Conservation (phyloP, 2,797 vertebrate genomes). For the Telmatherina bonti region DNA sequence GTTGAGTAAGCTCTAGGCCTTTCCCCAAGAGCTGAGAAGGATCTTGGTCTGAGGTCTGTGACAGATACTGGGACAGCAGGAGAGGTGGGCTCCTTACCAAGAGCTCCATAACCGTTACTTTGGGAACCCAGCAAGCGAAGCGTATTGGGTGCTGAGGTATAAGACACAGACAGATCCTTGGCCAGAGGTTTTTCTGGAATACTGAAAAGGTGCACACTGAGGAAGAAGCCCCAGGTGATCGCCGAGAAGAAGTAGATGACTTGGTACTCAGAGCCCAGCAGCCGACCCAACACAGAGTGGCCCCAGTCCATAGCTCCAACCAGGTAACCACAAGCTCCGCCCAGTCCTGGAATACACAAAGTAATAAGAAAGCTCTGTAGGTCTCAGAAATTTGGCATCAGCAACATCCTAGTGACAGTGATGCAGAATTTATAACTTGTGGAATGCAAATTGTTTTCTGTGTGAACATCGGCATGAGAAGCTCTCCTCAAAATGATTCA, state of each 20-base stretch:
- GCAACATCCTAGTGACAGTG: too few species aligned
- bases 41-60: constrained; percentile 69
- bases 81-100: constrained; percentile 73
- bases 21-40: constrained; percentile 71
- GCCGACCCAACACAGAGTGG: constrained; percentile 84
- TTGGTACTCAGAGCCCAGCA: constrained; percentile 93
- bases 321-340: constrained; percentile 93
- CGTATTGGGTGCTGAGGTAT: constrained; percentile 50
- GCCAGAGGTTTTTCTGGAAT: constrained; percentile 90
- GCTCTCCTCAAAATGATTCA: too few species aligned
- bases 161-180: constrained; percentile 9
- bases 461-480: too few species aligned
- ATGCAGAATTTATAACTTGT: background rate
- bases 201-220: constrained; percentile 91
- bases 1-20: constrained; percentile 73
- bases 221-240: constrained; percentile 86
- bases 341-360: constrained; percentile 86
- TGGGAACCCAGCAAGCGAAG: constrained; percentile 67
- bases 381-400: too few species aligned
- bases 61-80: constrained; percentile 18
- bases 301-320: constrained; percentile 95
- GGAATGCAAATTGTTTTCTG: too few species aligned
- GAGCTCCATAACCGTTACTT: constrained; percentile 80
- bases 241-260: constrained; percentile 94
- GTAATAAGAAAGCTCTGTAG: background rate